Evolutionary conservation across 2,113 vertebrate species (phyloP).

Genomic region (Catagonus wagneri): DNA sequence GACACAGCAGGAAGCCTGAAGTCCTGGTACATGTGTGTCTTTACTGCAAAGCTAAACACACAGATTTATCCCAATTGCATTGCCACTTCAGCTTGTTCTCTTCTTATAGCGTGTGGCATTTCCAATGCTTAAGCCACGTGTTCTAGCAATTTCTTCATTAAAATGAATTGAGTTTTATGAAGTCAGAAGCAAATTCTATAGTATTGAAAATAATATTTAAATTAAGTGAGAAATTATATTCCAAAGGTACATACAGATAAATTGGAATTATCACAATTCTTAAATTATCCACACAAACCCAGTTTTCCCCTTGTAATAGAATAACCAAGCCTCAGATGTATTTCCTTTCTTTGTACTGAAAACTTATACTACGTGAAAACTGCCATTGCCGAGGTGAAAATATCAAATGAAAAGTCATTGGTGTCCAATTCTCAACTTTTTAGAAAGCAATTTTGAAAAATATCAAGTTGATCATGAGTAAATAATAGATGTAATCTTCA

Average conservation of each 20-base stretch:
- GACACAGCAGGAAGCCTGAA: not conserved
- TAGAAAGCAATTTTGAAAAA: not conserved
- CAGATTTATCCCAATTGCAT: not conserved
- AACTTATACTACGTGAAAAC: not conserved
- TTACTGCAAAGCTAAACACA: not conserved
- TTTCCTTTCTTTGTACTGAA: conserved; percentile 20
- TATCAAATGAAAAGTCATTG: conserved; percentile 8
- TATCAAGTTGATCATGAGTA: not conserved
- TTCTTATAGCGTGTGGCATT: not conserved
- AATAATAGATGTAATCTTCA: conserved; percentile 10
- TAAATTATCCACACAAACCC: not conserved
- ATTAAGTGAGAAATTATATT: conserved; percentile 32
- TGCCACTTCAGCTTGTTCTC: not conserved
- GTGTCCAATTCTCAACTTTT: not conserved
- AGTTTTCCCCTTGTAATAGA: conserved; percentile 1
- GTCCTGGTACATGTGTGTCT: not conserved
- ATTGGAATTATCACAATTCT: not conserved
- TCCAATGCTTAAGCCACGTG: not conserved
- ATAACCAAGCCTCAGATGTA: not conserved
- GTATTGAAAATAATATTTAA: conserved; percentile 27
- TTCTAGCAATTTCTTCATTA: not conserved
- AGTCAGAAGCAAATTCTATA: not conserved
- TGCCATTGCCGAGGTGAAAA: not conserved
- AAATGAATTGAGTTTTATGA: not conserved
- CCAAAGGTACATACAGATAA: not conserved